Evolutionary conservation across 2,797 vertebrate species (phyloP).

Genomic region (Chanos chanos): DNA sequence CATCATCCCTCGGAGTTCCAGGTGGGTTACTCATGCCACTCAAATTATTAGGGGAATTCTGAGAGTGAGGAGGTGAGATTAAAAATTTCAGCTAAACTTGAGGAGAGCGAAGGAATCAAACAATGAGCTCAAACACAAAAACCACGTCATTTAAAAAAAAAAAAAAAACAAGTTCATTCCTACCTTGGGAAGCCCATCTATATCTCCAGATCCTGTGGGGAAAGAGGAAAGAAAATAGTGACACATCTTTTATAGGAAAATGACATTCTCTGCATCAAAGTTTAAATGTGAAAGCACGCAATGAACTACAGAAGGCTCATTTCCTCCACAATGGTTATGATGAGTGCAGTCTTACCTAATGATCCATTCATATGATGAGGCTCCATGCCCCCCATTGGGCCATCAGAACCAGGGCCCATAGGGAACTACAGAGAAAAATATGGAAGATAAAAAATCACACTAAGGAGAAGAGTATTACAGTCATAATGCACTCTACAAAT

Average conservation of each 20-base stretch:
- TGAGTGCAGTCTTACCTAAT: constrained; percentile 66
- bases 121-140: too few relatives aligned
- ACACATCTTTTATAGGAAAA: not conserved
- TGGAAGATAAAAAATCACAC: constrained; percentile 20
- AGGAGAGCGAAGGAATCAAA: too few relatives aligned
- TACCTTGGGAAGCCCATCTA: constrained; percentile 98
- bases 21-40: constrained; percentile 99
- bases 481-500: not conserved
- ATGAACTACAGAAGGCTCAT: too few relatives aligned
- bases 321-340: too few relatives aligned
- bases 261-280: too few relatives aligned
- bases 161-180: constrained; percentile 43
- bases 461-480: not conserved
- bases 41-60: constrained; percentile 99
- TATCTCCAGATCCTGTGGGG: constrained; percentile 87
- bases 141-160: not conserved
- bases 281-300: too few relatives aligned
- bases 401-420: constrained; percentile 93
- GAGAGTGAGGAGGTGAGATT: constrained; percentile 15
- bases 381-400: constrained; percentile 96
- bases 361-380: constrained; percentile 98
- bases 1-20: constrained; percentile 95
- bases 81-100: too few relatives aligned
- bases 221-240: constrained; percentile 13
- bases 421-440: constrained; percentile 76